Evolutionary conservation across 2,888 invertebrate species (phyloP).

Genomic region (Lasioglossum calceatum): DNA sequence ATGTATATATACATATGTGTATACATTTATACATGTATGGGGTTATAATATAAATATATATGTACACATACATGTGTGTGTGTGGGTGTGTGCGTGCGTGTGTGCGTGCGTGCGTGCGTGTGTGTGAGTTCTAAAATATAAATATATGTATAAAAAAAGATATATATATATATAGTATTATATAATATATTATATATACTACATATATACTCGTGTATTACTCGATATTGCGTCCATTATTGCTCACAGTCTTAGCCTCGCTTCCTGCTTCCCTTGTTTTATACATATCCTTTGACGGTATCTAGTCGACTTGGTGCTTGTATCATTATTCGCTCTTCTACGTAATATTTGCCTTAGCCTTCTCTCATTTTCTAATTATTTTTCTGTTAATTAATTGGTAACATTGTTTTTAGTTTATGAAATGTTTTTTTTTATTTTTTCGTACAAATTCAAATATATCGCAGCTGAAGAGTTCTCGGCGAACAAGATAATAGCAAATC

Average conservation of each 20-base stretch:
- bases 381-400: background rate
- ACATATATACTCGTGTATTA: conserved; percentile 77
- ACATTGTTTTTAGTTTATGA: background rate
- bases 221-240: conserved; percentile 78
- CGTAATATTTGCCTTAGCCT: conserved; percentile 10
- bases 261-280: conserved; percentile 78
- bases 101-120: background rate
- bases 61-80: conserved; percentile 10
- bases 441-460: background rate
- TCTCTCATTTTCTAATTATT: background rate
- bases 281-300: conserved; percentile 61
- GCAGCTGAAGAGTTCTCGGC: background rate
- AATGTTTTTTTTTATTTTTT: background rate
- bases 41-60: conserved; percentile 4
- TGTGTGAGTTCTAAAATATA: background rate
- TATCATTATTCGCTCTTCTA: conserved; percentile 53
- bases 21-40: background rate
- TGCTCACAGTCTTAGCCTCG: conserved; percentile 80
- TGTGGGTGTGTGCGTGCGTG: background rate
- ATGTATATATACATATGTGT: background rate
- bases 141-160: conserved; percentile 6
- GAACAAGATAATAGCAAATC: background rate
- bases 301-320: conserved; percentile 74
- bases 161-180: conserved; percentile 68
- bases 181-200: conserved; percentile 70